Base-by-base conservation (phyloP, 2,113 vertebrate genomes). In the Zapus hudsonius region DNA sequence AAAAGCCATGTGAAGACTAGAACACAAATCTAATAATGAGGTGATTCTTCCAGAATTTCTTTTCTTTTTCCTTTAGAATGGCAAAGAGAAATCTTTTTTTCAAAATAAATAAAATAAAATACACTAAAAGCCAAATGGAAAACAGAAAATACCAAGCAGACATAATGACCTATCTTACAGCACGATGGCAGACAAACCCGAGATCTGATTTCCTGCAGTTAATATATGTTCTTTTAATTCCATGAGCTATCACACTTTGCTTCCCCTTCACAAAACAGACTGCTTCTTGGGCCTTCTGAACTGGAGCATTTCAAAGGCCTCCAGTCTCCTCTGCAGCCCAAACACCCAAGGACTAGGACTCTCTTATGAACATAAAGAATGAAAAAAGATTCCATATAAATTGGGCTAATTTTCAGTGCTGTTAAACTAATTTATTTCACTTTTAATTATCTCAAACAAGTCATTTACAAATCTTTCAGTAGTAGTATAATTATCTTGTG, bases 391-490 rank as follows among this genome's bases (percentile, higher is more conserved):
- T 19, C 25, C 42, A 78, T 74, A 85, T 76, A 93, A 94, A 52
- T 29, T 2, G 47, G 33, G 38, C 33, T 75, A 61, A 74, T 40
- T 76, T 70, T 9, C 36, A 92, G 52, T 52, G 52, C 16, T 15
- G 75, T 66, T 81, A 74, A 72, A 64, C 19, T 85, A 61, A 73
- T 57, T 84, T 66, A 70, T 42, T 86, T 83, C 59, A 78, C 33
- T 80, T 80, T 94, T 79, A 93, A 87, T 67, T 96, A 92, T 74
- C 86, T 33, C 57, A 88, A 95, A 91, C 19, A 85, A 86, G 69
- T 72, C 40, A 80, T 61, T 80, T 75, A 42, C 8, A 87, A 89
- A 88, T 80, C 17, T 64, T 57, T 89, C 86, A 80, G 33, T 61
- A 93, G 61, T 63, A 70, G 10, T 81, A 12, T 44, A 72, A 63